Base-by-base conservation (phyloP, 2,797 vertebrate species). In the Melanogrammus aeglefinus region DNA sequence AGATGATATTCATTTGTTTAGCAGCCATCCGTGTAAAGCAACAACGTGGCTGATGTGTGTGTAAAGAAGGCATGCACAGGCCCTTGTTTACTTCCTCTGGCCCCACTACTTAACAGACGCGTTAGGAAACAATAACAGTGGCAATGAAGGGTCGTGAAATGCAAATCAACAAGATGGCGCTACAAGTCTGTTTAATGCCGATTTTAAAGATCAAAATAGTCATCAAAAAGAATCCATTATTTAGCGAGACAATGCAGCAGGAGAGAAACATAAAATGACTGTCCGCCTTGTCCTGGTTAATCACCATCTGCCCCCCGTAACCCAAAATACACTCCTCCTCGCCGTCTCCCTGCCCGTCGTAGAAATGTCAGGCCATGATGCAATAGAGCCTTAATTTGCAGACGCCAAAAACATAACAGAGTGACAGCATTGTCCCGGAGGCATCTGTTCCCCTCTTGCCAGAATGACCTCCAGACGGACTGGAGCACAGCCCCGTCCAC, bases 401-500 rank as follows among this genome's bases (percentile, higher is more conserved):
- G 10, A 69, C 76, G 76, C 75, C 83, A 84, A 85, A 82, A 85
- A 91, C 82, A 84, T 76, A 77, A 69, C 27, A 63, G 69, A 85
- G 83, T 82, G 90, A 90, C 86, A 87, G 77, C 47, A 74, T 75
- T 84, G 80, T 85, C 85, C 88, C 85, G 2, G 6, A 84, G 83
- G 88, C 80, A 51, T 85, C 79, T 4, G 82, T 85, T 91, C 85
- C 41, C 86, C 88, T 89, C 86, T 85, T 73, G 12, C 84, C 78
- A 82, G 75, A 84, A 88, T 84, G 81, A 87, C 81, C 51, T 84
- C 81, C 81, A 87, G 85, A 87, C 88, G 87, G 83, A 82, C 78
- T 5, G 82, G 57, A 86, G 86, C 87, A 86, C 51, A 76, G 80
- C 82, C 78, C 74, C n/a, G 70, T 76, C 75, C 74, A 86, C 79